These are phyloP conservation scores for Argyrosomus japonicus DNA, from an alignment of 2,113 vertebrate species.

Conservation along the genomic window DNA sequence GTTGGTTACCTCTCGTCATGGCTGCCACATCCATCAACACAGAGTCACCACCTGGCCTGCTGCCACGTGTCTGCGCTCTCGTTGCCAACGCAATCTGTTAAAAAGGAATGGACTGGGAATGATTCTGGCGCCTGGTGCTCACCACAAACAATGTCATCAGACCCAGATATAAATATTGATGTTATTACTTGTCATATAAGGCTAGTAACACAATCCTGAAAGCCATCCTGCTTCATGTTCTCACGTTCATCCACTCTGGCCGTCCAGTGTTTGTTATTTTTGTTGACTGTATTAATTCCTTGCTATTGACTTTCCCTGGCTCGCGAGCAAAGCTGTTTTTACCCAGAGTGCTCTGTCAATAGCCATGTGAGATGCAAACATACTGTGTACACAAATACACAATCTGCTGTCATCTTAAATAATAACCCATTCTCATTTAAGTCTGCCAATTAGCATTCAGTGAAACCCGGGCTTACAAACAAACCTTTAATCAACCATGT, in stretches of 20 bases:
- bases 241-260: background rate
- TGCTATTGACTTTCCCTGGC: constrained; percentile 50
- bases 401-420: constrained; percentile 50
- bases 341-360: constrained; percentile 45
- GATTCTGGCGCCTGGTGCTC: constrained; percentile 33
- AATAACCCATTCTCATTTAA: constrained; percentile 53
- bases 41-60: constrained; percentile 74
- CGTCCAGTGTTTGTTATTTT: constrained; percentile 30
- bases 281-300: constrained; percentile 55
- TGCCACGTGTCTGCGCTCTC: constrained; percentile 70
- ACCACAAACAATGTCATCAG: constrained; percentile 59
- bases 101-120: constrained; percentile 65
- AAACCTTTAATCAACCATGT: constrained; percentile 62
- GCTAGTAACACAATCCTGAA: constrained; percentile 31
- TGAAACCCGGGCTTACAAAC: constrained; percentile 44
- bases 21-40: constrained; percentile 77
- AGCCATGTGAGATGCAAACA: constrained; percentile 53
- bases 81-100: constrained; percentile 71
- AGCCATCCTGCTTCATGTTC: constrained; percentile 23
- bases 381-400: constrained; percentile 47
- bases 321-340: constrained; percentile 38
- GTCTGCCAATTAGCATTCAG: constrained; percentile 54
- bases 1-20: constrained; percentile 64
- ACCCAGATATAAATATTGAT: constrained; percentile 51
- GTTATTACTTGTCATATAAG: constrained; percentile 30